Base-by-base conservation (phyloP, 2,797 vertebrate species). In the Cetoscarus ocellatus region DNA sequence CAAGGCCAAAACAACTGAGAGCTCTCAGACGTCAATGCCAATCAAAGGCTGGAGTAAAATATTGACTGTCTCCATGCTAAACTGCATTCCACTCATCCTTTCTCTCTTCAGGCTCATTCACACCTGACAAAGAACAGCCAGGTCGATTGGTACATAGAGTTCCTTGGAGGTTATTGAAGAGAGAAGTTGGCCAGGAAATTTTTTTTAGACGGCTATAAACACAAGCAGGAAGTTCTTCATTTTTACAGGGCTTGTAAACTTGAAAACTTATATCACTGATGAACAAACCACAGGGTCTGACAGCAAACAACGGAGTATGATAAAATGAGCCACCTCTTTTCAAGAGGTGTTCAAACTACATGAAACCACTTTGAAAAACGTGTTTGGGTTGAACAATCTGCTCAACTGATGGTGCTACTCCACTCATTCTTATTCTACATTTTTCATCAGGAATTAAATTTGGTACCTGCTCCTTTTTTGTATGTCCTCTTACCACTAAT, bases 21-120 rank as follows among this genome's bases (percentile, higher is more conserved):
- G 34, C 27, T 56, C 50, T 48, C 3, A 7, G 27, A 64, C 3
- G 0, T 71, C 49, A 49, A 44, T 7, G 27, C 63, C 67, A 53
- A 73, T 80, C 74, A 75, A n/a, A 75, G 45, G 27, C 27, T 53
- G 8, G 61, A 56, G 61, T 65, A 17, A 80, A 72, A 73, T 47
- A 59, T 17, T 62, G 69, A 73, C 55, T 61, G 57, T 51, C 76
- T 74, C 12, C 6, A 5, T 79, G 55, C 73, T 73, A 63, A 83
- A 81, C 66, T 54, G 61, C 80, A 86, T 75, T 78, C 72, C 75
- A 56, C 43, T 69, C 18, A 49, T 40, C 47, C 19, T 42, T 54
- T 18, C 48, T 27, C 44, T 45, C 14, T 48, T 42, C 13, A 50
- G n/a, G 15, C 10, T 69, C 50, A 44, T 27, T 63, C 34, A 50